phyloP scores from a whole-genome alignment of 2,888 invertebrate species.

The Trachelus stipa region DNA sequence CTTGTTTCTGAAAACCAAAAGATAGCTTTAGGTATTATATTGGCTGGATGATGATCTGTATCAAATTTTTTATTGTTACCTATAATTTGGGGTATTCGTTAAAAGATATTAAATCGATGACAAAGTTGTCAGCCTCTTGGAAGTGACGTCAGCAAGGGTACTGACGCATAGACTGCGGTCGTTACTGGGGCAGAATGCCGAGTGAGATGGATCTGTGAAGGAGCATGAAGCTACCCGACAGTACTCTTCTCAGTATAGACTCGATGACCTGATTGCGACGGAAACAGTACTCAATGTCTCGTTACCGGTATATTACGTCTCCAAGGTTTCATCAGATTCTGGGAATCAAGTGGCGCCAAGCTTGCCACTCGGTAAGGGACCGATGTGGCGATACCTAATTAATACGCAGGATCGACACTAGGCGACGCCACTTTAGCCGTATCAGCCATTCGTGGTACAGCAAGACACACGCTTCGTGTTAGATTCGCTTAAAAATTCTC shows the following conservation, averaged over 20 bases:
- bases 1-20: not conserved
- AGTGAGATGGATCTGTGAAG: not conserved
- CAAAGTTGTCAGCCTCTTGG: not conserved
- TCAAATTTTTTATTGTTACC: not conserved
- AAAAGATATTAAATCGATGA: not conserved
- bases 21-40: not conserved
- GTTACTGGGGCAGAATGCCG: conserved; percentile 3
- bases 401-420: not conserved
- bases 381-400: not conserved
- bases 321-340: not conserved
- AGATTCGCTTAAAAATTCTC: not conserved
- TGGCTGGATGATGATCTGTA: not conserved
- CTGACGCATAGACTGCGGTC: not conserved
- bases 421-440: not conserved
- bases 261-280: conserved; percentile 30
- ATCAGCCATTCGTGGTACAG: not conserved
- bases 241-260: conserved; percentile 23
- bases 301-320: conserved; percentile 20
- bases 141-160: not conserved
- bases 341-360: not conserved
- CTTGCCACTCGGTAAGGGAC: not conserved
- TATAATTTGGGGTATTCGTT: not conserved
- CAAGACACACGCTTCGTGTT: not conserved
- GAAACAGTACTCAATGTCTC: conserved; percentile 23
- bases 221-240: not conserved